These are phyloP conservation scores for Chondrilla cf. caribensis DNA, from an alignment of 37 sponge, comb jelly and placozoan genomes.

Conservation along the genomic window DNA sequence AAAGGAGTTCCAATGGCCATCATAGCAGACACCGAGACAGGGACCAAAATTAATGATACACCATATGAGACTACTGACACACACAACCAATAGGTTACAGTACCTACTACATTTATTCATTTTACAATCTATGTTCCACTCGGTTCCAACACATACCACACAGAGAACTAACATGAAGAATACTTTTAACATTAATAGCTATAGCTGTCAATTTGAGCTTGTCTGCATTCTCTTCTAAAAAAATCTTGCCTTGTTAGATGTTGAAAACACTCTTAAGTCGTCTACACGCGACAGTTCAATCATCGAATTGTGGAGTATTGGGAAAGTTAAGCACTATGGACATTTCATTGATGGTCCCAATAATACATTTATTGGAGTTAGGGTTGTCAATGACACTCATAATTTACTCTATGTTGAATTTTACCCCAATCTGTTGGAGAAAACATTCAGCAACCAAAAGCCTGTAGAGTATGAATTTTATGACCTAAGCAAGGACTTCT, in stretches of 20 bases:
- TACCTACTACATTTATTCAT: too few relatives aligned
- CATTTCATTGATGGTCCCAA: constrained; percentile 72
- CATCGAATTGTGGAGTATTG: constrained; percentile 79
- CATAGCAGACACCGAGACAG: too few relatives aligned
- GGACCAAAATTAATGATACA: too few relatives aligned
- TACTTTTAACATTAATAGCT: constrained; percentile 77
- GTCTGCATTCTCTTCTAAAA: constrained; percentile 54
- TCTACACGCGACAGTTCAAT: constrained; percentile 25
- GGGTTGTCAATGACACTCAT: constrained; percentile 65
- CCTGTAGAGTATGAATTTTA: constrained; percentile 65
- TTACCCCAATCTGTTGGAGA: constrained; percentile 12
- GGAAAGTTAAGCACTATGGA: constrained; percentile 46
- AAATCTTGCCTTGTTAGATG: background rate
- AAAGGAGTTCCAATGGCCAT: too few relatives aligned
- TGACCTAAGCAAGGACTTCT: constrained; percentile 54
- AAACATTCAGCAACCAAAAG: constrained; percentile 18
- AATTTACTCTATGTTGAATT: constrained; percentile 71
- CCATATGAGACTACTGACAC: too few relatives aligned
- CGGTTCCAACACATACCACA: too few relatives aligned
- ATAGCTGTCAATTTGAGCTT: constrained; percentile 56
- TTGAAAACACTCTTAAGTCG: background rate
- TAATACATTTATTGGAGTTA: constrained; percentile 70
- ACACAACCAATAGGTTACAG: too few relatives aligned
- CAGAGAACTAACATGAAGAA: constrained; percentile 69
- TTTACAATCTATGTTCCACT: too few relatives aligned